Evolutionary conservation across 2,797 vertebrate species (phyloP).

Genomic region (Syngnathus rostellatus): DNA sequence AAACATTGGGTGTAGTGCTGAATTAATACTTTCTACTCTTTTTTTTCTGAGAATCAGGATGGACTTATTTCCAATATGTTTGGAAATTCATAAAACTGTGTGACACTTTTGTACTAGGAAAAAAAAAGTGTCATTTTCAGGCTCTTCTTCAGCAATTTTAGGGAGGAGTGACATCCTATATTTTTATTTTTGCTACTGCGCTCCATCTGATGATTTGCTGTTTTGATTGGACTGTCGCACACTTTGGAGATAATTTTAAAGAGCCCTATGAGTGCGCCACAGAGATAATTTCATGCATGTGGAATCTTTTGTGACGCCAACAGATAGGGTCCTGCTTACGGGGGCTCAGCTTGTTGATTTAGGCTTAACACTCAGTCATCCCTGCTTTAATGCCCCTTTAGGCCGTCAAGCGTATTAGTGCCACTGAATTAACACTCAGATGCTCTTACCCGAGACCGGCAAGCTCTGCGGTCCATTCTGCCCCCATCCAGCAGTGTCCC

Average conservation of each 20-base stretch:
- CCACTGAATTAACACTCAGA: slow-evolving; percentile 54
- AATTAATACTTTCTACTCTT: too few species aligned
- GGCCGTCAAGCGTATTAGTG: slow-evolving; percentile 51
- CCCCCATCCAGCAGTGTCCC: background rate
- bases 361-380: slow-evolving; percentile 51
- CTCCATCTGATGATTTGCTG: background rate
- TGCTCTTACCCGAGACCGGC: slow-evolving; percentile 40
- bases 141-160: too few species aligned
- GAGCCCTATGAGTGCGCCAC: background rate
- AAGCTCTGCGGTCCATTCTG: slow-evolving; percentile 1
- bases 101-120: too few species aligned
- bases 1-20: too few species aligned
- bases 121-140: too few species aligned
- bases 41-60: too few species aligned
- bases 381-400: slow-evolving; percentile 54
- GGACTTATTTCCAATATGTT: too few species aligned
- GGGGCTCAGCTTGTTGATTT: slow-evolving; percentile 52
- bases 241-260: background rate
- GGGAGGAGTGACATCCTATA: too few species aligned
- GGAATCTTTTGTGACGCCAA: slow-evolving; percentile 11
- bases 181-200: too few species aligned
- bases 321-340: slow-evolving; percentile 50
- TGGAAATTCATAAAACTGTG: too few species aligned
- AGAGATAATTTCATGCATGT: background rate
- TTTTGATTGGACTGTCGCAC: slow-evolving; percentile 3